Percentiles rank a stretch among this genome's conserved stretches.
Evolutionary conservation across 2,113 vertebrate species (phyloP).

Genomic region (Melanocharis versteri): DNA sequence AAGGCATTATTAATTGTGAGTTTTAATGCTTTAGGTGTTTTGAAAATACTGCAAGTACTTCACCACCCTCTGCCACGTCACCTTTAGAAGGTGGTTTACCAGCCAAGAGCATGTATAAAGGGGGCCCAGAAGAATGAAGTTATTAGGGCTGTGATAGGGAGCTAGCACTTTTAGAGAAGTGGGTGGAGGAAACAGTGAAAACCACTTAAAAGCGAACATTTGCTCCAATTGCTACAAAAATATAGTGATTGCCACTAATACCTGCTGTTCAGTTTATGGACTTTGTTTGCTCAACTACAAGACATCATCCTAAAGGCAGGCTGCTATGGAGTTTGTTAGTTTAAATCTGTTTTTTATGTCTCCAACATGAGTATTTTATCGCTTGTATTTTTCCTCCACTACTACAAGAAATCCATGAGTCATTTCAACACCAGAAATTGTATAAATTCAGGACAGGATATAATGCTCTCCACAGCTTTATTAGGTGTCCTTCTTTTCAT

Average conservation of each 20-base stretch:
- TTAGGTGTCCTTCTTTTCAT: slow-evolving; percentile 53
- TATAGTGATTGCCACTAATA: slow-evolving; percentile 3
- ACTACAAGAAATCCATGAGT: neutral
- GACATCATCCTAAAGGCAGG: slow-evolving; percentile 31
- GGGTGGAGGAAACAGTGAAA: slow-evolving; percentile 41
- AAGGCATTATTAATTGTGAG: neutral
- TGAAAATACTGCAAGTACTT: neutral
- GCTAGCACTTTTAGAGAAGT: slow-evolving; percentile 2
- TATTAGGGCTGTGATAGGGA: neutral
- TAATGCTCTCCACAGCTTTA: neutral
- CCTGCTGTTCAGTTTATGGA: slow-evolving; percentile 43
- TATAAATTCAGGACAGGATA: neutral
- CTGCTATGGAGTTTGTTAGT: neutral
- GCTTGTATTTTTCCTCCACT: neutral
- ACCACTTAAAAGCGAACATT: slow-evolving; percentile 16
- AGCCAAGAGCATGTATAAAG: neutral
- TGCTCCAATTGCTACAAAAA: slow-evolving; percentile 49
- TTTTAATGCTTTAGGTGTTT: neutral
- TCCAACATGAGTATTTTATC: neutral
- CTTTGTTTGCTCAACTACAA: slow-evolving; percentile 2
- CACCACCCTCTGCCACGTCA: neutral
- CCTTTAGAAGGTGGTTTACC: neutral
- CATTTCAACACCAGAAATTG: neutral
- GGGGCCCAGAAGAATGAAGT: neutral
- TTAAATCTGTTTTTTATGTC: slow-evolving; percentile 24